Evolutionary conservation across 2,113 vertebrate genomes (phyloP), one percentile per base, ranked within the genome.

Genomic region (Callithrix jacchus): DNA sequence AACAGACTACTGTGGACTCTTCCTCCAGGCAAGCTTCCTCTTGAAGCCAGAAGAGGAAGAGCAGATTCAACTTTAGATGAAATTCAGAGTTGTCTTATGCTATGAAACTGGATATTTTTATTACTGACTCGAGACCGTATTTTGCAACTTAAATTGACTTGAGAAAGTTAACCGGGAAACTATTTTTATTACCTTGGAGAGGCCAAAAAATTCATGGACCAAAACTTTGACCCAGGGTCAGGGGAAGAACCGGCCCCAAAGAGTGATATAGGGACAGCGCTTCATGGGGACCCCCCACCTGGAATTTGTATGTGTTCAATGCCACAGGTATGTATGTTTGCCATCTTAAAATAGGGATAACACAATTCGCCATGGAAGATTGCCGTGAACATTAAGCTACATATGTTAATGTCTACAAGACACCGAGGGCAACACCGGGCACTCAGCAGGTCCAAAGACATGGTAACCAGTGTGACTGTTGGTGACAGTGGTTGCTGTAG

Each of bases 121-220:
- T 87, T 47, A 58, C 49, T 81, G 56, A 81, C 87, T 56, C 20
- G 92, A 94, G 80, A 76, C 20, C 32, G 3, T 49, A 82, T 71
- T 96, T 97, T 81, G 17, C 37, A 95, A 71, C 49, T 87, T 70
- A 54, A 79, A 79, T 74, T 70, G 56, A 92, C 30, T 93, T 87
- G 52, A 93, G 74, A 42, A 81, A 64, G 76, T 76, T 64, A 76
- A 37, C 89, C 0, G 1, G 37, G 56, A 56, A 93, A 66, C 68
- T 66, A 70, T 30, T 93, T 96, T 96, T 84, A 86, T 94, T 81
- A 71, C 45, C 32, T 92, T 80, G 80, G 35, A 97, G 89, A 87
- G 64, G 56, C 30, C 35, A 85, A 87, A 84, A 96, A 87, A 40
- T 93, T 71, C 90, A 64, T 35, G 37, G 70, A 49, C 45, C 80